Evolutionary conservation across 2,113 vertebrate genomes (phyloP), one percentile per base, ranked within the genome.

Genomic region (Uria aalge): DNA sequence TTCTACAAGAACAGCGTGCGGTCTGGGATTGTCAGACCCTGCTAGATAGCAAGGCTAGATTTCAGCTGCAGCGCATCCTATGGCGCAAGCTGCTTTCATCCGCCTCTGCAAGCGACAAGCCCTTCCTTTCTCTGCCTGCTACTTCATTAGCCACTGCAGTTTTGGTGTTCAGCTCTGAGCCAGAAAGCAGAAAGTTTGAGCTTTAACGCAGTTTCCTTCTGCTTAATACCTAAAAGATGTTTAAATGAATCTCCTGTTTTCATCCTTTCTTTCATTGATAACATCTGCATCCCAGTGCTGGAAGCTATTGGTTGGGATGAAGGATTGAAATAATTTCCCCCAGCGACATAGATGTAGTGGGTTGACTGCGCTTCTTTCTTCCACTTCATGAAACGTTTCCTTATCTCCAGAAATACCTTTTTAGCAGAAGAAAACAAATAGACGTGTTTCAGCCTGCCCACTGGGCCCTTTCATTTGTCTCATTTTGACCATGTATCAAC

Each of bases 301-400:
- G 86, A 91, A 95, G 41, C 47, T 88, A 50, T 80, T 80, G 76
- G 45, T 74, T 80, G 45, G 63, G 72, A 55, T 71, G 68, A 92
- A 67, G 59, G 32, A 86, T 71, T 91, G 63, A 74, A 88, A 69
- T 88, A 8, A 86, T 89, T 86, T 60, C 36, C 8, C 12, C 4
- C 23, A 26, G n/a, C 2, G 29, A 94, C 72, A 41, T 10, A 77
- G 67, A 88, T 53, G 23, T 52, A 85, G 57, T 73, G 48, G 40
- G 17, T 76, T 9, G 11, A 64, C 36, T 38, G 17, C 36, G 11
- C 29, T 68, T 64, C 67, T 88, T 90, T 90, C 85, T 94, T 91
- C 16, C 45, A 17, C 55, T 80, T 93, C 48, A 86, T 88, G 75
- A 95, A 94, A 96, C 74, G n/a, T 64, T 96, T 96, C 79, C 88